Base-by-base conservation (phyloP, 2,888 invertebrate species). In the Keiferia lycopersicella region DNA sequence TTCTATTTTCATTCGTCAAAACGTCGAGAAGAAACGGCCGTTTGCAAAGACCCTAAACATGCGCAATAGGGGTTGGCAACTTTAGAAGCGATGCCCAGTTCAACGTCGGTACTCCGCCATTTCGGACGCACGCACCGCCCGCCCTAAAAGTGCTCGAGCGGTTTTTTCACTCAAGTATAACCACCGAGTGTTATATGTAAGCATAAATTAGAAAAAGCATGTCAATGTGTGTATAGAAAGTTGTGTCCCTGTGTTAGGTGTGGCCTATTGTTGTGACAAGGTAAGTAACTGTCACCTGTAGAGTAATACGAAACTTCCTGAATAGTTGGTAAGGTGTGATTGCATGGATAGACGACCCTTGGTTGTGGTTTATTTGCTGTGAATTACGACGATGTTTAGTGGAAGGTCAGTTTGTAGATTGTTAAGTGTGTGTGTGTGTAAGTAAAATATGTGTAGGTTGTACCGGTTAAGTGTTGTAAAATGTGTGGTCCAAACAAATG, bases 131-230 rank as follows among this genome's bases (percentile, higher is more conserved):
- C 73, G 66, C 65, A 41, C 65, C 62, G 69, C 68, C 70, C 70
- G 70, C 70, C 67, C 68, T 64, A 67, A 71, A 72, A 70, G 67
- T 76, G 73, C 79, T 78, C 83, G 84, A 78, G 64, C 71, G 74
- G 70, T 64, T 80, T 80, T 71, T 68, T 69, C 70, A 8, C 34
- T 34, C 77, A 78, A 78, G 77, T 83, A 78, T 76, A 80, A 78
- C 76, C 79, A 77, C 78, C 79, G 84, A 78, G 83, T 87, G 84
- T 84, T 87, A 77, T 87, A 90, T 88, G 90, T 90, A 91, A 90
- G 90, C 89, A 87, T 73, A 74, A 76, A 78, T 79, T 83, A 86
- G 83, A 76, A 77, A 34, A 78, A 84, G 90, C 89, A 90, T 90
- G 89, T 83, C 65, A 75, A 78, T 87, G 79, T 86, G 84, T 88